These are phyloP conservation scores for Hemithea aestivaria DNA, from an alignment of 2,888 invertebrate genomes.

Conservation along the genomic window DNA sequence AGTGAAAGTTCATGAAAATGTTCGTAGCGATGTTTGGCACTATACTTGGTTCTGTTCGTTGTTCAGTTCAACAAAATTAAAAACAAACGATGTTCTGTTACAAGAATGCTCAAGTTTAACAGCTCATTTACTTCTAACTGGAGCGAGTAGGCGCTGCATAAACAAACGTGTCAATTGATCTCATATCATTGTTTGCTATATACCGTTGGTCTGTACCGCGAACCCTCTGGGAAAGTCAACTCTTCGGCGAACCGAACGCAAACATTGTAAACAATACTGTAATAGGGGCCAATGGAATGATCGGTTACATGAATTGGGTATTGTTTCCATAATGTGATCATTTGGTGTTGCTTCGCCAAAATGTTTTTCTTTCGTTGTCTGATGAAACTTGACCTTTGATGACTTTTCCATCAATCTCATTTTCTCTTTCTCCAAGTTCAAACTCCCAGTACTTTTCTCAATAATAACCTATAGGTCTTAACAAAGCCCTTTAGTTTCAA, in stretches of 20 bases:
- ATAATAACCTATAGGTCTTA: too few species aligned
- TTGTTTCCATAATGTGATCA: conserved; percentile 33
- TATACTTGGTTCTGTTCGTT: too few species aligned
- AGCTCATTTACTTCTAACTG: conserved; percentile 29
- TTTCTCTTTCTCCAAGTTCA: too few species aligned
- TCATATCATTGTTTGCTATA: conserved; percentile 45
- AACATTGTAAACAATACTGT: conserved; percentile 43
- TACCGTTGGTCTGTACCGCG: conserved; percentile 37
- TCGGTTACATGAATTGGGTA: conserved; percentile 38
- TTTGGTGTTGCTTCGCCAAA: conserved; percentile 3
- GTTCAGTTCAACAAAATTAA: too few species aligned
- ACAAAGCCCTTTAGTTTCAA: too few species aligned
- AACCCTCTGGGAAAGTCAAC: conserved; percentile 38
- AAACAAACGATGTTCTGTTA: too few species aligned
- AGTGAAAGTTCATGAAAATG: too few species aligned
- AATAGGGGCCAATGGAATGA: conserved; percentile 46
- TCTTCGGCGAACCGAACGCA: conserved; percentile 38
- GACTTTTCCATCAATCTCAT: too few species aligned
- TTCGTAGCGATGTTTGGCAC: too few species aligned
- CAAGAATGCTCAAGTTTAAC: conserved; percentile 15
- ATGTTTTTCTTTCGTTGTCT: too few species aligned
- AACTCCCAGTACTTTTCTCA: too few species aligned
- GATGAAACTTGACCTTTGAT: too few species aligned
- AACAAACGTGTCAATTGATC: conserved; percentile 36
- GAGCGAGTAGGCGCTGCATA: conserved; percentile 22